Evolutionary conservation across 1,140 invertebrate genomes (phyloP), one percentile per base, ranked within the genome.

Genomic region (Diuraphis noxia): DNA sequence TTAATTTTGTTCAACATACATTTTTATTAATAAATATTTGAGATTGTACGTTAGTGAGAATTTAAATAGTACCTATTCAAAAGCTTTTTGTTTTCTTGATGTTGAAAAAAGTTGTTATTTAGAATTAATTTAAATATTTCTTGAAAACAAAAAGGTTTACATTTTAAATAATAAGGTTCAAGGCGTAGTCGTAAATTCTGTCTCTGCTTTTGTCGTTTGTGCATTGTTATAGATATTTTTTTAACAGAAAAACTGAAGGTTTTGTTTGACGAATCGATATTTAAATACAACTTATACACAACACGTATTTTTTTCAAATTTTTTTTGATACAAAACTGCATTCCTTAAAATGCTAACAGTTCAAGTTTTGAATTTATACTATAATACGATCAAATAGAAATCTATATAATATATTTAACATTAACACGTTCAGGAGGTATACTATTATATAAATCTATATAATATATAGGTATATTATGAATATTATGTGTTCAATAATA

Each of bases 231-330:
- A 36, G n/a, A 38, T 86, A 52, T 86, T 87, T 38, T 63, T 52
- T 56, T 40, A 63, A 40, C 86, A 38, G 13, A 87, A 87, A 56
- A 38, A 88, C 86, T 56, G 36, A 88, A 88, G 52, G 52, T 88
- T 88, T 88, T 88, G 86, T 88, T 88, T 63, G 34, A 63, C 86
- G 63, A 56, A 88, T 88, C 86, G 86, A 88, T 88, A 88, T 56
- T 88, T 52, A 63, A 88, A 88, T 38, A 56, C 25, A 40, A 88
- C 49, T 23, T 52, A 38, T 88, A 63, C 17, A n/a, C 63, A 88
- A 88, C 38, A 56, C 52, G 49, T 88, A 63, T 86, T 43, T 86
- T 63, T 63, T n/a, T n/a, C n/a, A n/a, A n/a, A n/a, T n/a, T n/a
- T n/a, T 52, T 40, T 88, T 56, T 56, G 84, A 85, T 56, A 88